Conservation (phyloP, 2,888 invertebrate genomes). For the Lamproptera curius region DNA sequence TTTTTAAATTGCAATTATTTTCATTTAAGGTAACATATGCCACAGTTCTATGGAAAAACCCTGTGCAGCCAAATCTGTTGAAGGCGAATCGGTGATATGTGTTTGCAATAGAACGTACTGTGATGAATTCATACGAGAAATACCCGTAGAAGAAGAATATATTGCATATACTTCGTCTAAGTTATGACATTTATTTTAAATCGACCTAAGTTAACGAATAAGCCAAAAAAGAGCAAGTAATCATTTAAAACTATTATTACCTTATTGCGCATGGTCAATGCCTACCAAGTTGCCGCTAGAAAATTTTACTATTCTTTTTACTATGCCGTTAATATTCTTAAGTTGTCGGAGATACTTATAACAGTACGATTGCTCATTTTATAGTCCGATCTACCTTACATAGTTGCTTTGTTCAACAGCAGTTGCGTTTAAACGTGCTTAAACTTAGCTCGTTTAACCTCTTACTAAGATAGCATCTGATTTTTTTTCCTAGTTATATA, state of each 20-base stretch:
- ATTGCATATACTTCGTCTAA: slow-evolving; percentile 47
- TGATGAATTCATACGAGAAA: slow-evolving; percentile 44
- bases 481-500: too few relatives aligned
- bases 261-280: background rate
- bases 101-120: slow-evolving; percentile 61
- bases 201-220: too few relatives aligned
- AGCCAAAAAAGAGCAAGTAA: too few relatives aligned
- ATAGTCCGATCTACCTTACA: too few relatives aligned
- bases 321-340: background rate
- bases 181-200: slow-evolving; percentile 25
- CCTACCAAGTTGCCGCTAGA: background rate
- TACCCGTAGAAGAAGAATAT: slow-evolving; percentile 53
- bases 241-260: too few relatives aligned
- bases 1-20: too few relatives aligned
- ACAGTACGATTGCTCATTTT: background rate
- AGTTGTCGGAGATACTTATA: background rate
- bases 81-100: slow-evolving; percentile 44
- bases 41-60: slow-evolving; percentile 21
- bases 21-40: background rate
- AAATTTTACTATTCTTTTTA: background rate
- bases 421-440: too few relatives aligned
- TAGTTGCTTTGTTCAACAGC: too few relatives aligned
- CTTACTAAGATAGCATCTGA: too few relatives aligned
- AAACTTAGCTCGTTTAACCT: too few relatives aligned
- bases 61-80: slow-evolving; percentile 33